Evolutionary conservation across 2,113 vertebrate species (phyloP).

Genomic region (Tricholaema leucomelas): DNA sequence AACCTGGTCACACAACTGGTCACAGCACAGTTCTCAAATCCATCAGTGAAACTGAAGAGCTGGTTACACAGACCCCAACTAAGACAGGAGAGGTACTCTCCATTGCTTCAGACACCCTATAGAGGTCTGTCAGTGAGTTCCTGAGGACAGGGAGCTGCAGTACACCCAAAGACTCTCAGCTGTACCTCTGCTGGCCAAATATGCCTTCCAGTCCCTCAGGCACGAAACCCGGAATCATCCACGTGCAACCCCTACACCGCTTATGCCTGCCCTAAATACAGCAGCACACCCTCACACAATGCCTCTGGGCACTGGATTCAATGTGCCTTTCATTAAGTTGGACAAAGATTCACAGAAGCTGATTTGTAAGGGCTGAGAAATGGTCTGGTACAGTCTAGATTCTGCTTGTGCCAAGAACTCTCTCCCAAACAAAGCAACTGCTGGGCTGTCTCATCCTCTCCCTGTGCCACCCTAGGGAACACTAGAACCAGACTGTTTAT

Average conservation of each 20-base stretch:
- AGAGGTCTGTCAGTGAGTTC: not conserved
- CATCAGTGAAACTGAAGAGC: not conserved
- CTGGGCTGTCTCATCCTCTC: not conserved
- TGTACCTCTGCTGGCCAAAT: not conserved
- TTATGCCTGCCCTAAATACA: not conserved
- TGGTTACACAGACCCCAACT: not conserved
- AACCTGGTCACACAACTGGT: not conserved
- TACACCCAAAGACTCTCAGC: not conserved
- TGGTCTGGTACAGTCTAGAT: slow-evolving; percentile 29
- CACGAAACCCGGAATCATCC: not conserved
- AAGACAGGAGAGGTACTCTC: not conserved
- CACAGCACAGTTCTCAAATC: not conserved
- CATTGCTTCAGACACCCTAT: not conserved
- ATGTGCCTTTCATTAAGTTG: slow-evolving; percentile 30
- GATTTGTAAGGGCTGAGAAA: slow-evolving; percentile 57
- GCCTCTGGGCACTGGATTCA: slow-evolving; percentile 29
- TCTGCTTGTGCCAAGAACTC: slow-evolving; percentile 41
- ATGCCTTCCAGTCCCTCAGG: not conserved
- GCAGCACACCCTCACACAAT: not conserved
- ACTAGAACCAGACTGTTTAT: not conserved
- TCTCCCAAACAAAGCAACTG: slow-evolving; percentile 18
- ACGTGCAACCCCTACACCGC: not conserved
- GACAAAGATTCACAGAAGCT: slow-evolving; percentile 58
- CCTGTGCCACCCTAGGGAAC: not conserved
- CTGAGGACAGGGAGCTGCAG: not conserved